Percentiles rank a stretch among this genome's conserved stretches.
Evolutionary conservation across 1,140 invertebrate species (phyloP).

Genomic region (Pogonus chalceus): DNA sequence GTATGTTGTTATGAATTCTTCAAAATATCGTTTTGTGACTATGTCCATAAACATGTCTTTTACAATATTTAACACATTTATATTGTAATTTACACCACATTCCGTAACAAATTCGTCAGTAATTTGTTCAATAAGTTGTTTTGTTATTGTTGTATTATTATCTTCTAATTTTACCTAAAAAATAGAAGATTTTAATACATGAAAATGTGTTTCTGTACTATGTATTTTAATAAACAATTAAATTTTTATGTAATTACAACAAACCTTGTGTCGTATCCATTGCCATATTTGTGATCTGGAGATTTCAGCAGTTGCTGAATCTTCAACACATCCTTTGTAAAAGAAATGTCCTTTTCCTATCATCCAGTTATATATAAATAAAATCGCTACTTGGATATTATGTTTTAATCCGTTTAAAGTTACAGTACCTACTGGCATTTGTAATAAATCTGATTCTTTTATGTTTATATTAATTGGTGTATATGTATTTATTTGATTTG

Average conservation of each 20-base stretch:
- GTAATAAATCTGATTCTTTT: conserved; percentile 40
- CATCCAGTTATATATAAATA: conserved; percentile 60
- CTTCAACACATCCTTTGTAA: conserved; percentile 54
- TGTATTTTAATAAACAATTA: conserved; percentile 1
- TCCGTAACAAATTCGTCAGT: conserved; percentile 32
- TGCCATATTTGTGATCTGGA: conserved; percentile 64
- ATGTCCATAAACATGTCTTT: conserved; percentile 44
- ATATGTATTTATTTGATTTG: conserved; percentile 37
- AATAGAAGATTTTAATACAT: conserved; percentile 10
- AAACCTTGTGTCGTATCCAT: conserved; percentile 55
- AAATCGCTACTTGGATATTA: conserved; percentile 52
- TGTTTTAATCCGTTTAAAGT: conserved; percentile 49
- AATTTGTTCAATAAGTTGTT: conserved; percentile 36
- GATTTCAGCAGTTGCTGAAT: conserved; percentile 66
- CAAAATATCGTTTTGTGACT: conserved; percentile 39
- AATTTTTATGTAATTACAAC: conserved; percentile 11
- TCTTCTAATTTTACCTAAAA: conserved; percentile 35
- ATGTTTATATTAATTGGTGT: conserved; percentile 30
- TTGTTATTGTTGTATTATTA: conserved; percentile 34
- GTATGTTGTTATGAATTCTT: conserved; percentile 49
- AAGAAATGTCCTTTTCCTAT: conserved; percentile 56
- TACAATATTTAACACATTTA: conserved; percentile 38
- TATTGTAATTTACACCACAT: conserved; percentile 34
- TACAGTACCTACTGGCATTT: conserved; percentile 49
- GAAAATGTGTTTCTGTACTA: conserved; percentile 1